Conservation (phyloP, 2,888 invertebrate genomes). For the Biston stratarius region DNA sequence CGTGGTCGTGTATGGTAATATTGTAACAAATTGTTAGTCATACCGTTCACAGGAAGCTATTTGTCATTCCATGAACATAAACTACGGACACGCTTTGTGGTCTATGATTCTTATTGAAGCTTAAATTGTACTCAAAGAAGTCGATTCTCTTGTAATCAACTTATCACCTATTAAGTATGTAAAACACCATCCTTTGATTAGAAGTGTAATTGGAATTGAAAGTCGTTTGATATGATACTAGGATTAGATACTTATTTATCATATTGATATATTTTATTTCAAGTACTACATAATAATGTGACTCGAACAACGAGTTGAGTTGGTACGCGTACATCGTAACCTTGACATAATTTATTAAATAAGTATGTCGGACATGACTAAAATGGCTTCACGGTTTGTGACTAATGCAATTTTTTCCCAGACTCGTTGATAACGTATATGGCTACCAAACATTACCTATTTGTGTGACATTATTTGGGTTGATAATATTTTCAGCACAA, state of each 20-base stretch:
- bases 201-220: too few relatives aligned
- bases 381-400: slow-evolving; percentile 13
- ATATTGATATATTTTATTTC: not conserved
- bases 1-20: slow-evolving; percentile 12
- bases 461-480: not conserved
- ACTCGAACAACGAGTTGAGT: not conserved
- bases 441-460: not conserved
- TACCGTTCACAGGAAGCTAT: slow-evolving; percentile 37
- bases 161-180: not conserved
- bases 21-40: slow-evolving; percentile 26
- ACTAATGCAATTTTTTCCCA: slow-evolving; percentile 5
- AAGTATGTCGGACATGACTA: slow-evolving; percentile 9
- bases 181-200: too few relatives aligned
- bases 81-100: slow-evolving; percentile 20
- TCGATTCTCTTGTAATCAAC: not conserved
- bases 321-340: slow-evolving; percentile 12
- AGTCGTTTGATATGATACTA: too few relatives aligned
- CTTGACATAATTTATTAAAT: slow-evolving; percentile 14
- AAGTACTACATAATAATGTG: not conserved
- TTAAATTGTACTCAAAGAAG: slow-evolving; percentile 28
- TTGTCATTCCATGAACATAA: slow-evolving; percentile 43
- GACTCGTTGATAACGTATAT: not conserved
- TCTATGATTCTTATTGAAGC: slow-evolving; percentile 29
- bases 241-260: not conserved
- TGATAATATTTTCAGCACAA: not conserved